A percentile compares a stretch with the other conserved stretches of the same genome.
These are phyloP conservation scores for Rhingia rostrata DNA, from an alignment of 2,888 invertebrate species.

Conservation along the genomic window DNA sequence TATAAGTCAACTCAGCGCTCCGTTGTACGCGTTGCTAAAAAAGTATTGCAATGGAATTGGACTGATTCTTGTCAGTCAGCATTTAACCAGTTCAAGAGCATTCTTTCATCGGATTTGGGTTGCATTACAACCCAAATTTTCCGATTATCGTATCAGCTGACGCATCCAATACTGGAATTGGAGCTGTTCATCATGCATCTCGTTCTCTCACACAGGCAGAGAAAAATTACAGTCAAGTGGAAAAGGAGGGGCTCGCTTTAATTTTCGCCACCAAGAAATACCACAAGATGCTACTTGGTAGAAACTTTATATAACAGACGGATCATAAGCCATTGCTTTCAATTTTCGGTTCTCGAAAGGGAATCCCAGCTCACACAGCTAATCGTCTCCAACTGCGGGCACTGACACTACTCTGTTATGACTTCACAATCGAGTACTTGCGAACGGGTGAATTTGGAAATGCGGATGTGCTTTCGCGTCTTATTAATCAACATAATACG, in stretches of 20 bases:
- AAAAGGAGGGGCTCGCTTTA: too few species aligned
- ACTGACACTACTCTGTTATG: not conserved
- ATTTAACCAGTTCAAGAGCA: conserved; percentile 58
- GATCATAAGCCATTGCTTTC: conserved; percentile 61
- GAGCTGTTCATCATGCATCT: conserved; percentile 76
- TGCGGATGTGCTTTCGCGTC: too few species aligned
- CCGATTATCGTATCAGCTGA: conserved; percentile 62
- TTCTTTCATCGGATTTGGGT: conserved; percentile 36
- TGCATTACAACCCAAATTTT: conserved; percentile 54
- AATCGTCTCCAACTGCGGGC: not conserved
- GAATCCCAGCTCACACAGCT: not conserved
- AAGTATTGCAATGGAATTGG: conserved; percentile 32
- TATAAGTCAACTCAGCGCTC: conserved; percentile 39
- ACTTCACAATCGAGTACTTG: not conserved
- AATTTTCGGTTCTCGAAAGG: not conserved
- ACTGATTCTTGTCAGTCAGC: conserved; percentile 12
- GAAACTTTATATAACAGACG: conserved; percentile 61
- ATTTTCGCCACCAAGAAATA: not conserved
- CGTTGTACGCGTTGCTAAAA: conserved; percentile 53
- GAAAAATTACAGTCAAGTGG: not conserved
- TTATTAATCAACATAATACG: too few species aligned
- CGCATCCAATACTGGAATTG: conserved; percentile 47
- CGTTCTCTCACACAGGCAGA: conserved; percentile 75
- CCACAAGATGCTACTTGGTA: not conserved
- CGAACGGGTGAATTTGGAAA: not conserved